Percentiles rank a stretch among this genome's conserved stretches.
These are phyloP conservation scores for Pseudopipra pipra DNA, from an alignment of 2,113 vertebrate genomes.

Conservation along the genomic window DNA sequence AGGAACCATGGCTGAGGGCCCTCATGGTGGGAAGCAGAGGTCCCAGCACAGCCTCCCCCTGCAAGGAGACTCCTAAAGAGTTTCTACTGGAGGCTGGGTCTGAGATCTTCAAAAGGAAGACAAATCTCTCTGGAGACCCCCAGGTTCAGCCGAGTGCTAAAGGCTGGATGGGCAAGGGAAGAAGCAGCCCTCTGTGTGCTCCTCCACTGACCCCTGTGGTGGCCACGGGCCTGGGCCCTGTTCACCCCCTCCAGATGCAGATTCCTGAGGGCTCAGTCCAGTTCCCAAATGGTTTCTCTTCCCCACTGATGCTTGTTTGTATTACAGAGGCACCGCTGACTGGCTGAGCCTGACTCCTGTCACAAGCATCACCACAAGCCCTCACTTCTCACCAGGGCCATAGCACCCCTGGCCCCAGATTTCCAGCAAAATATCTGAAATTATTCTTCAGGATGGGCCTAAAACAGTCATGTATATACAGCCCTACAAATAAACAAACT, in stretches of 20 bases:
- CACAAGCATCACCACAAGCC: background rate
- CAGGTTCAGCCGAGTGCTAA: background rate
- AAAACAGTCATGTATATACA: background rate
- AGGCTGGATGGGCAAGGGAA: background rate
- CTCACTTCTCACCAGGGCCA: background rate
- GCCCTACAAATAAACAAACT: slow-evolving; percentile 52
- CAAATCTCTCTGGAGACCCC: background rate
- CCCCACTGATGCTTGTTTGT: too few species aligned
- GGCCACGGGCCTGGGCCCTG: background rate
- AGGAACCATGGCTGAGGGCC: background rate
- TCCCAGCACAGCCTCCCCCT: background rate
- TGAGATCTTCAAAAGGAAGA: background rate
- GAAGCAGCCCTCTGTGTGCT: fast-evolving
- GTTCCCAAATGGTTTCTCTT: background rate
- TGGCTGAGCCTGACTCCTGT: background rate
- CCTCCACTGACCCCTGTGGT: background rate
- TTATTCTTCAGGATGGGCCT: background rate
- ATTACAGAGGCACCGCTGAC: fast-evolving
- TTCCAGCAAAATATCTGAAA: slow-evolving; percentile 46
- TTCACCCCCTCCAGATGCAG: fast-evolving
- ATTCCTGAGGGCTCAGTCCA: background rate
- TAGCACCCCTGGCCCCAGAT: background rate
- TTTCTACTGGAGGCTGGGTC: background rate
- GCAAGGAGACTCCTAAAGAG: background rate
- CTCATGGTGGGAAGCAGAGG: fast-evolving